These are phyloP conservation scores for Bradynema listronoti DNA, from an alignment of 1,140 invertebrate genomes.

Conservation along the genomic window DNA sequence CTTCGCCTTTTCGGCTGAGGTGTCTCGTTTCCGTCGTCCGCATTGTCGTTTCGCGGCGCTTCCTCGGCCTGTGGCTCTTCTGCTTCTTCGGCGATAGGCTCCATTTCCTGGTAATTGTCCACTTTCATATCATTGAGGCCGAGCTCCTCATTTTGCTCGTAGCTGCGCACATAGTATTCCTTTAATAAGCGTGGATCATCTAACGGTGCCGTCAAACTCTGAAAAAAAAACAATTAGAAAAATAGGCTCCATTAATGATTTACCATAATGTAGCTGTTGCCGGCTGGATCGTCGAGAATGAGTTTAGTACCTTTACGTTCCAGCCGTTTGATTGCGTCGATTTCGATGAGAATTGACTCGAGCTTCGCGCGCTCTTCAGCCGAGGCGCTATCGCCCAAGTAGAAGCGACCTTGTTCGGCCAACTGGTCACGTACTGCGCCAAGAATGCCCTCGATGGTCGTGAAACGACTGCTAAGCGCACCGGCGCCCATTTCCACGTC, in stretches of 20 bases:
- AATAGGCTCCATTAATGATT: not conserved
- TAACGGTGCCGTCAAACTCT: constrained; percentile 71
- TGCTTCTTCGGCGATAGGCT: constrained; percentile 43
- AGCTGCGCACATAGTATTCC: constrained; percentile 73
- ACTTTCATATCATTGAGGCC: constrained; percentile 95
- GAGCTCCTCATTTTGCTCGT: constrained; percentile 88
- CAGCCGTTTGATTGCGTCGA: constrained; percentile 62
- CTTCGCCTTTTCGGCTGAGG: too few species aligned
- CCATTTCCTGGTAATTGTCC: constrained; percentile 63
- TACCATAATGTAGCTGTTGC: constrained; percentile 82
- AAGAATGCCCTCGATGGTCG: constrained; percentile 78
- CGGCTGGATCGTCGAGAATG: constrained; percentile 86
- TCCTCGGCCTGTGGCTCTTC: constrained; percentile 25
- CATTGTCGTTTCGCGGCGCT: too few species aligned
- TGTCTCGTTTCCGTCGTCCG: too few species aligned
- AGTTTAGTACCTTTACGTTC: constrained; percentile 68
- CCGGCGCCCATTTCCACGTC: constrained; percentile 76
- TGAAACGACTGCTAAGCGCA: constrained; percentile 84
- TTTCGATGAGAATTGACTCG: constrained; percentile 30
- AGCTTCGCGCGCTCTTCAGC: constrained; percentile 35
- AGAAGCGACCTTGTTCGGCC: constrained; percentile 46
- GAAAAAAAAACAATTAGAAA: constrained; percentile 52
- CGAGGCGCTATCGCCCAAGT: constrained; percentile 49
- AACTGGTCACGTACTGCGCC: constrained; percentile 60
- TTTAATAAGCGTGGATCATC: constrained; percentile 70